These are phyloP conservation scores for Paramisgurnus dabryanus DNA, from an alignment of 2,113 vertebrate genomes.

Conservation along the genomic window DNA sequence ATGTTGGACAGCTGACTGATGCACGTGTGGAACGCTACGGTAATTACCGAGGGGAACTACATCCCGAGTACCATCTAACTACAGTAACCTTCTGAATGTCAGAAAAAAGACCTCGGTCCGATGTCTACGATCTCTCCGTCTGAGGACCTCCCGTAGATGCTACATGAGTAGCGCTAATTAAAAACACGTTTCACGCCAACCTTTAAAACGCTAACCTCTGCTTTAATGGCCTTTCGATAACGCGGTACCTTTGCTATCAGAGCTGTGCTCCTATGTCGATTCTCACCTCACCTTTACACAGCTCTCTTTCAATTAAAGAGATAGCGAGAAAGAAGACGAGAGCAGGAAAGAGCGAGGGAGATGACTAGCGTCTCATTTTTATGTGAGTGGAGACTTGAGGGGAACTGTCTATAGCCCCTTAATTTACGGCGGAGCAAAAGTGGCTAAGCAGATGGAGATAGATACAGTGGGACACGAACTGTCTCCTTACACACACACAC, in stretches of 20 bases:
- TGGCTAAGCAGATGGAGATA: conserved; percentile 69
- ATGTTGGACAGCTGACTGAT: conserved; percentile 56
- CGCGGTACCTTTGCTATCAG: conserved; percentile 52
- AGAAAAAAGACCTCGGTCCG: conserved; percentile 18
- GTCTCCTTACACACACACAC: conserved; percentile 60
- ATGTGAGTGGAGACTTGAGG: conserved; percentile 61
- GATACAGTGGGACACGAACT: conserved; percentile 67
- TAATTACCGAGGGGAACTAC: conserved; percentile 49
- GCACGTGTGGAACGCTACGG: conserved; percentile 51
- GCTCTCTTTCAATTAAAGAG: conserved; percentile 50
- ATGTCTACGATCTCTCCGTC: neutral
- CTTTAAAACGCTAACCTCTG: conserved; percentile 66
- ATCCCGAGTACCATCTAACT: conserved; percentile 33
- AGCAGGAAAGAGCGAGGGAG: conserved; percentile 39
- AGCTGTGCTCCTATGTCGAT: conserved; percentile 51
- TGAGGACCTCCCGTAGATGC: conserved; percentile 12
- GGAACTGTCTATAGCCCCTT: conserved; percentile 64
- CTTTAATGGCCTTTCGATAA: conserved; percentile 69
- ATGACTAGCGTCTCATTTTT: conserved; percentile 52
- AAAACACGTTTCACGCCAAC: conserved; percentile 68
- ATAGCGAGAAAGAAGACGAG: conserved; percentile 24
- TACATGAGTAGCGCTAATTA: conserved; percentile 61
- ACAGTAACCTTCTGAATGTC: conserved; percentile 41
- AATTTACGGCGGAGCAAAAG: conserved; percentile 68
- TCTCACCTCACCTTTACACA: conserved; percentile 47